A percentile compares a stretch with the other conserved stretches of the same genome.
Evolutionary conservation across 1,140 invertebrate genomes (phyloP).

Genomic region (Brachystomella parvula): DNA sequence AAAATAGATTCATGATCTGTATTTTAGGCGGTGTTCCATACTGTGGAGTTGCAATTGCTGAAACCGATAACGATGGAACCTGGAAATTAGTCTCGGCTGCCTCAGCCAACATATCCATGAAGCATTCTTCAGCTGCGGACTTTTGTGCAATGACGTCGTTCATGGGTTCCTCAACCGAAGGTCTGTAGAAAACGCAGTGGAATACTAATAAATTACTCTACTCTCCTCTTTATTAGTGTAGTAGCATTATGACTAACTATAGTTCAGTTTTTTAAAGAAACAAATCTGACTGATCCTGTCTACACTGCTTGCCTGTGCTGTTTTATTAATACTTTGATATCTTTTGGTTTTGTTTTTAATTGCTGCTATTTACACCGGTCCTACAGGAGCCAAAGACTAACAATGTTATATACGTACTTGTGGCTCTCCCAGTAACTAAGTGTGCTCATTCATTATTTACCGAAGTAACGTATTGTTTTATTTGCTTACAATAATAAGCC

Average conservation of each 20-base stretch:
- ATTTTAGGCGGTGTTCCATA: slow-evolving; percentile 54
- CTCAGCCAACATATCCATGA: slow-evolving; percentile 15
- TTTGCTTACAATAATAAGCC: too few relatives aligned
- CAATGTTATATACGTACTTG: too few relatives aligned
- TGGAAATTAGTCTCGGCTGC: slow-evolving; percentile 17
- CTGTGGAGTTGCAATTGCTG: slow-evolving; percentile 59
- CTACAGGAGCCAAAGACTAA: too few relatives aligned
- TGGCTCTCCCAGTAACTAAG: too few relatives aligned
- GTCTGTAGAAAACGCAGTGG: slow-evolving; percentile 4
- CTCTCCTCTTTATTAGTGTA: too few relatives aligned
- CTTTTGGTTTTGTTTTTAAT: too few relatives aligned
- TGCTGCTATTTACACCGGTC: too few relatives aligned
- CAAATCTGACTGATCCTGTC: background rate
- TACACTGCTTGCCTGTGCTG: background rate
- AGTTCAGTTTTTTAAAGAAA: background rate
- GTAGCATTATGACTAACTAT: too few relatives aligned
- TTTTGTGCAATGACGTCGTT: slow-evolving; percentile 13
- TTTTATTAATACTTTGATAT: too few relatives aligned
- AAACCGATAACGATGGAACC: slow-evolving; percentile 39
- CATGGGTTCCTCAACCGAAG: background rate
- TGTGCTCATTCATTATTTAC: too few relatives aligned
- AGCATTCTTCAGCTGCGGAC: slow-evolving; percentile 9
- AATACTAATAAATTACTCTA: too few relatives aligned
- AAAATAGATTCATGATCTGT: background rate
- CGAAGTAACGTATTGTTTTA: too few relatives aligned